A percentile compares a stretch with the other conserved stretches of the same genome.
Evolutionary conservation across 2,888 invertebrate species (phyloP).

Genomic region (Agrilus biguttatus): DNA sequence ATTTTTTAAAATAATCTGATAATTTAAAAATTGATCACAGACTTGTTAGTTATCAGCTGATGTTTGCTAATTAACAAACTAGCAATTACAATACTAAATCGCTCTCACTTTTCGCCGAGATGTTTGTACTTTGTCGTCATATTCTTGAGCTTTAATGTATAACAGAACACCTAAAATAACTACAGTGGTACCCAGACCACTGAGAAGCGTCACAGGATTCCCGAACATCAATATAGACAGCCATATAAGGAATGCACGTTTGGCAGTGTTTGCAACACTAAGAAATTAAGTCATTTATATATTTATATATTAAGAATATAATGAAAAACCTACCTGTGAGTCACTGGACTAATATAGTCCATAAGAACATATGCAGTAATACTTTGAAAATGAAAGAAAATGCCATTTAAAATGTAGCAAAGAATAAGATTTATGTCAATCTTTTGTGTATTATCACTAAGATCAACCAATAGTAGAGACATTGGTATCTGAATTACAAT

Average conservation of each 20-base stretch:
- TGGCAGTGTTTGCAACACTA: slow-evolving; percentile 65
- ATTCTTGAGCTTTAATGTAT: slow-evolving; percentile 58
- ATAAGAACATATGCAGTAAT: slow-evolving; percentile 66
- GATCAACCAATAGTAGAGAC: slow-evolving; percentile 50
- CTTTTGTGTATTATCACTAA: slow-evolving; percentile 35
- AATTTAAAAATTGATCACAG: no score
- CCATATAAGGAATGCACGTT: slow-evolving; percentile 66
- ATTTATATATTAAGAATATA: background rate
- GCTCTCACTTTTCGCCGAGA: slow-evolving; percentile 29
- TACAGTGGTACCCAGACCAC: slow-evolving; percentile 54
- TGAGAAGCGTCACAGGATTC: slow-evolving; percentile 57
- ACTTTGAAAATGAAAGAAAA: slow-evolving; percentile 69
- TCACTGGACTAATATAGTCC: slow-evolving; percentile 68
- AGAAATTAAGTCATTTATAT: no score
- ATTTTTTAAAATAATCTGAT: no score
- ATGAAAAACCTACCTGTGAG: slow-evolving; percentile 45
- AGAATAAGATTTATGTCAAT: slow-evolving; percentile 36
- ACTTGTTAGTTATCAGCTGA: no score
- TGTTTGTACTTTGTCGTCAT: slow-evolving; percentile 31
- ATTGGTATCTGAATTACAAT: slow-evolving; percentile 58
- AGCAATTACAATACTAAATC: slow-evolving; percentile 17
- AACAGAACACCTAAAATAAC: slow-evolving; percentile 59
- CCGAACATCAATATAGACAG: slow-evolving; percentile 58
- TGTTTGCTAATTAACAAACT: no score
- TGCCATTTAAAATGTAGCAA: slow-evolving; percentile 51